Evolutionary conservation across 2,797 vertebrate species (phyloP).

Genomic region (Otolemur crassicaudatus): DNA sequence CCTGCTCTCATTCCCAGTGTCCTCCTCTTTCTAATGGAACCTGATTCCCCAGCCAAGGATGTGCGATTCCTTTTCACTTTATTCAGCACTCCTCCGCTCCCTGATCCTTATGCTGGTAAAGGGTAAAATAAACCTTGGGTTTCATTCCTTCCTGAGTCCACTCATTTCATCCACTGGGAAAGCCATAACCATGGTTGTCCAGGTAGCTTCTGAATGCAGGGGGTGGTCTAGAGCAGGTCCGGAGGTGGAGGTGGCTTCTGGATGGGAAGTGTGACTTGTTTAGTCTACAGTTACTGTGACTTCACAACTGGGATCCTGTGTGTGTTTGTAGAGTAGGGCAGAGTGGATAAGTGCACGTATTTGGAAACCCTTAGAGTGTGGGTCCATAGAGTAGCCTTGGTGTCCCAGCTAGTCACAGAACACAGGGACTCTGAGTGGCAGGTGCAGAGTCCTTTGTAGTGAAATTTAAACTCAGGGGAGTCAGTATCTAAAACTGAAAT

Average conservation of each 20-base stretch:
- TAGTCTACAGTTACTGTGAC: not conserved
- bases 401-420: not conserved
- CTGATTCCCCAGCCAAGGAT: not conserved
- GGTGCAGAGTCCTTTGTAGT: not conserved
- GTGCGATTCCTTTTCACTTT: not conserved
- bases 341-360: not conserved
- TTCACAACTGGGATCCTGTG: not conserved
- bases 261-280: not conserved
- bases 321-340: not conserved
- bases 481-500: not conserved
- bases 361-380: too few species aligned
- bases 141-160: not conserved
- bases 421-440: not conserved
- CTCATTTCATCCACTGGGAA: not conserved
- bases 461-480: not conserved
- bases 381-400: not conserved
- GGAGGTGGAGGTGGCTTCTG: not conserved
- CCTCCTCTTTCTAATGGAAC: fast-evolving
- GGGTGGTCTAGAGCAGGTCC: not conserved
- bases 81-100: not conserved
- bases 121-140: not conserved
- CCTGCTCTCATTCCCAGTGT: not conserved
- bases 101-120: not conserved
- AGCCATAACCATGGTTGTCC: not conserved
- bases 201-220: not conserved